phyloP scores from a whole-genome alignment of 2,888 invertebrate genomes.

The Hydroisotoma schaefferi region DNA sequence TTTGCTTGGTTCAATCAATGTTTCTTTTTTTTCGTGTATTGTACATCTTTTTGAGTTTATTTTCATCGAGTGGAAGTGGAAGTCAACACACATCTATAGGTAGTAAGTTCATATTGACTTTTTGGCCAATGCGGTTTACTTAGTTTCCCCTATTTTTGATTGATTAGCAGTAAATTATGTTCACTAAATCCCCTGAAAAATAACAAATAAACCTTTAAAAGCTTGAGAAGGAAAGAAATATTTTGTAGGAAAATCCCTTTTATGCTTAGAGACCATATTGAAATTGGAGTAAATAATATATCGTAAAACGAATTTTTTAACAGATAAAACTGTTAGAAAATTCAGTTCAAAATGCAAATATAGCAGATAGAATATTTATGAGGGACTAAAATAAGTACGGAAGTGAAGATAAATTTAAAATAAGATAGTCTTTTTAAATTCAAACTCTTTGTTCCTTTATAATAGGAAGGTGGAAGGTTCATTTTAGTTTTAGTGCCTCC shows the following conservation, averaged over 20 bases:
- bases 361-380: conserved; percentile 9
- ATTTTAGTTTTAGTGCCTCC: too few relatives aligned
- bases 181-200: too few relatives aligned
- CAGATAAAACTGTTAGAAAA: conserved; percentile 5
- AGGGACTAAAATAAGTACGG: conserved; percentile 9
- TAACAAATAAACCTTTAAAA: too few relatives aligned
- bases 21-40: background rate
- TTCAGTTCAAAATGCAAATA: conserved; percentile 10
- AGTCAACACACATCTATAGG: too few relatives aligned
- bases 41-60: background rate
- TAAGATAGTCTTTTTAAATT: conserved; percentile 10
- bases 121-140: too few relatives aligned
- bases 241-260: too few relatives aligned
- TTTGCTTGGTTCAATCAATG: background rate
- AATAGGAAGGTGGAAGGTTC: background rate
- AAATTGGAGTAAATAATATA: background rate
- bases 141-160: too few relatives aligned
- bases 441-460: conserved; percentile 2
- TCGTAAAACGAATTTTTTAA: background rate
- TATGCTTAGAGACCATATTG: too few relatives aligned
- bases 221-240: background rate
- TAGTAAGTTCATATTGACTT: too few relatives aligned
- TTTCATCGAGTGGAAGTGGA: too few relatives aligned
- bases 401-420: conserved; percentile 12
- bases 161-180: too few relatives aligned